Base-by-base conservation (phyloP, 2,888 invertebrate species). In the Melanostoma scalare region DNA sequence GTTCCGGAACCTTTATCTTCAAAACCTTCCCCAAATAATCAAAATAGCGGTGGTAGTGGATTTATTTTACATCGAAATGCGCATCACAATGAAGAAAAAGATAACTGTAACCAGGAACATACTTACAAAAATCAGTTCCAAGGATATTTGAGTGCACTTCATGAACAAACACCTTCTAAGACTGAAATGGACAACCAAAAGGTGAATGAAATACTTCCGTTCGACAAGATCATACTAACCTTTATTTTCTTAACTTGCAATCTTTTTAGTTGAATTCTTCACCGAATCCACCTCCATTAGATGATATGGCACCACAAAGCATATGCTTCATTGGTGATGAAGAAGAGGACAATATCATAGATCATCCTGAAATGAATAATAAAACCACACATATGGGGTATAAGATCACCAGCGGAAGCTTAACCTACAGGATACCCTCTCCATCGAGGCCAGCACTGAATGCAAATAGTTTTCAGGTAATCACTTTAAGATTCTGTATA, bases 271-370 rank as follows among this genome's bases (percentile, higher is more conserved):
- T 87, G 88, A 87, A 86, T 78, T 68, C 87, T 38, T 86, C 86
- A 10, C 86, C 86, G 6, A 86, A 86, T 8, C 55, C 86, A 55
- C 94, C 94, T 52, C 95, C 94, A 36, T 94, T 95, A 69, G 96
- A 96, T 89, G 96, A 96, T 89, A 97, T 97, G 97, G 97, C 96
- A 88, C 97, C 97, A 0, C 97, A 97, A 90, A 97, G 96, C 92
- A 97, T 97, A 88, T 97, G 97, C 71, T 97, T 97, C 89, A 97
- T 97, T 87, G 97, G 96, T 89, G 94, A 94, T 90, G 93, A 94
- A 33, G 92, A 92, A 90, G 93, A 94, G 33, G 92, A 92, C 56
- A 93, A 93, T 90, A 90, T 90, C 10, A 87, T 86, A 4, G 91
- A 91, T 4, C 90, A 90, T 81, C 88, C 91, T 55, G 91, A 92